A percentile compares a stretch with the other conserved stretches of the same genome.
Conservation (phyloP, 2,113 vertebrate genomes). For the Brienomyrus brachyistius region DNA sequence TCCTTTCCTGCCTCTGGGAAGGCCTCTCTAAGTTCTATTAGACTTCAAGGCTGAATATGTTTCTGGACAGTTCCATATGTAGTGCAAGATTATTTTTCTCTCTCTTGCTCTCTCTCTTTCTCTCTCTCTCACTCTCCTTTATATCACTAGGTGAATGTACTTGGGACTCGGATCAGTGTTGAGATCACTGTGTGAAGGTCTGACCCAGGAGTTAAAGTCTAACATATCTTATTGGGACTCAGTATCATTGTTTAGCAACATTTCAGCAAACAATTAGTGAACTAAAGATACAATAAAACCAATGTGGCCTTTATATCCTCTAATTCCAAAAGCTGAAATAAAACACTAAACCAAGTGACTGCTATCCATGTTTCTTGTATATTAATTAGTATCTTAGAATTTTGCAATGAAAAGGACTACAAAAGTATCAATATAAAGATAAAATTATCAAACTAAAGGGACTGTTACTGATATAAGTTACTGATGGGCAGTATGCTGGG, state of each 20-base stretch:
- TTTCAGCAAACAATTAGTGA: background rate
- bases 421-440: background rate
- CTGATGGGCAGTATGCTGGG: background rate
- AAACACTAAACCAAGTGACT: background rate
- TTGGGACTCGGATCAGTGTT: background rate
- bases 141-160: too few species aligned
- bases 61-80: background rate
- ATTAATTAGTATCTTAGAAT: background rate
- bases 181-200: background rate
- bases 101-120: background rate
- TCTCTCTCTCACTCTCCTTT: background rate
- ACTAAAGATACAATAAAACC: too few species aligned
- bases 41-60: constrained; percentile 9
- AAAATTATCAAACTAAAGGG: background rate
- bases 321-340: background rate
- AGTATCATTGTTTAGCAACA: background rate
- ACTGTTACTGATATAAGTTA: background rate
- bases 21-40: constrained; percentile 9
- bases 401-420: background rate
- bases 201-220: background rate
- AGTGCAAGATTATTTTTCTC: background rate
- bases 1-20: background rate
- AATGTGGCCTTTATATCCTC: background rate
- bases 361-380: background rate
- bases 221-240: background rate